Percentiles rank a stretch among this genome's conserved stretches.
phyloP scores from a whole-genome alignment of 2,888 invertebrate species.

The Gasteruption jaculator region DNA sequence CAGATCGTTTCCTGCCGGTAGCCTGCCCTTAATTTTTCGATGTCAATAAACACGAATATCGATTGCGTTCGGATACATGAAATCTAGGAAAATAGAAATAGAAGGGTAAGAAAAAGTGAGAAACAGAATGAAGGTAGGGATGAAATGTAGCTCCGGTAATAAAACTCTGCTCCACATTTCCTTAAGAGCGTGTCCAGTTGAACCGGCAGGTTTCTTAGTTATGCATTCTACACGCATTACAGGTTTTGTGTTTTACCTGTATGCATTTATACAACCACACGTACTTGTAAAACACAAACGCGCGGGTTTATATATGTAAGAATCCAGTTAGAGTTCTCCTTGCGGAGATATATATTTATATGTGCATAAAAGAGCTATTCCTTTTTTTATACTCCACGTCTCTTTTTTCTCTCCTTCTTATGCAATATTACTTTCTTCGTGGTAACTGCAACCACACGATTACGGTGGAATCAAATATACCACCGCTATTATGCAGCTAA shows the following conservation, averaged over 20 bases:
- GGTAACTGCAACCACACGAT: conserved; percentile 22
- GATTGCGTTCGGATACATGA: neutral
- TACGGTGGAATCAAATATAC: no score
- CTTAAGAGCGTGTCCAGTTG: conserved; percentile 21
- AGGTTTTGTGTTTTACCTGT: conserved; percentile 25
- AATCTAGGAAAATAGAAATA: conserved; percentile 1
- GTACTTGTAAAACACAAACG: no score
- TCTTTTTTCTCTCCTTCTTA: conserved; percentile 46
- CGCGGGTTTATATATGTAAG: no score
- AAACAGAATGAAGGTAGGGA: neutral
- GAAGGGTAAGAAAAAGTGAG: neutral
- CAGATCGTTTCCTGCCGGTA: no score
- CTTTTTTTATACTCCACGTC: conserved; percentile 30
- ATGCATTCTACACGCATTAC: conserved; percentile 25
- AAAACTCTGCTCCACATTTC: conserved; percentile 30
- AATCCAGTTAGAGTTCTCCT: no score
- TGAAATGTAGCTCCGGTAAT: conserved; percentile 18
- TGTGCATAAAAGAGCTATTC: conserved; percentile 26
- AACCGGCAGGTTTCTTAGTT: conserved; percentile 22
- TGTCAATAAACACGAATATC: neutral
- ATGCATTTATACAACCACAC: conserved; percentile 26
- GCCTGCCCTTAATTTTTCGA: no score
- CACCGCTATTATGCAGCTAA: no score
- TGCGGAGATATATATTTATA: conserved; percentile 18
- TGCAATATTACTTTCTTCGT: conserved; percentile 38